Percentiles rank a stretch among this genome's conserved stretches.
Evolutionary conservation across 1,140 invertebrate species (phyloP).

Genomic region (Drosophila pseudoananassae): DNA sequence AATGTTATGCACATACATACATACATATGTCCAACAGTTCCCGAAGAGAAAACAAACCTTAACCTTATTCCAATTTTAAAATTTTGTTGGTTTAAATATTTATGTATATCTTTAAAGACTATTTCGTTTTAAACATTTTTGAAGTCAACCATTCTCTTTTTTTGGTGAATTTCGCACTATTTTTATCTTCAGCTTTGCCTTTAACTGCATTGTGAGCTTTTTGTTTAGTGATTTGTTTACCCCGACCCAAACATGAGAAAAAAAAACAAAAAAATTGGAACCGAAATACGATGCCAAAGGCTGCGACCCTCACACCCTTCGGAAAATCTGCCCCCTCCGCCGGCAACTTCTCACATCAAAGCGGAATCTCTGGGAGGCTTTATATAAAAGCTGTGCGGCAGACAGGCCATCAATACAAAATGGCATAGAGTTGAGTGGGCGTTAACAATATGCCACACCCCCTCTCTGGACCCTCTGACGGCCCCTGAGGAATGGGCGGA

Average conservation of each 20-base stretch:
- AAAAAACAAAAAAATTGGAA: conserved; percentile 56
- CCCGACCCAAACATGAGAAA: conserved; percentile 35
- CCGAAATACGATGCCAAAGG: conserved; percentile 77
- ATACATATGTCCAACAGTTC: too few relatives aligned
- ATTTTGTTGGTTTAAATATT: too few relatives aligned
- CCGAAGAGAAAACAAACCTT: too few relatives aligned
- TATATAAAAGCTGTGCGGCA: conserved; percentile 81
- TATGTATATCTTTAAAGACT: too few relatives aligned
- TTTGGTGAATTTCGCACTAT: conserved; percentile 41
- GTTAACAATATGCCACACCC: conserved; percentile 72
- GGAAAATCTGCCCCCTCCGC: conserved; percentile 1
- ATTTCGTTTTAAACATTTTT: background rate
- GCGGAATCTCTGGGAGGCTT: conserved; percentile 69
- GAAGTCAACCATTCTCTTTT: conserved; percentile 3
- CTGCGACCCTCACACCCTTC: conserved; percentile 43
- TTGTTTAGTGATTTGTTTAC: conserved; percentile 78
- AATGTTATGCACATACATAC: too few relatives aligned
- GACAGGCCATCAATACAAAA: conserved; percentile 82
- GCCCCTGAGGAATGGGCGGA: conserved; percentile 1
- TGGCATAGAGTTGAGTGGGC: conserved; percentile 81
- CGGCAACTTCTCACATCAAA: conserved; percentile 29
- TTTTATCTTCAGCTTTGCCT: conserved; percentile 48
- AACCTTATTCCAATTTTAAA: too few relatives aligned
- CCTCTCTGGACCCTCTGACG: conserved; percentile 10
- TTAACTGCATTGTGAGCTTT: conserved; percentile 78